phyloP scores from a whole-genome alignment of 2,888 invertebrate genomes.

The Microplitis deprimator region DNA sequence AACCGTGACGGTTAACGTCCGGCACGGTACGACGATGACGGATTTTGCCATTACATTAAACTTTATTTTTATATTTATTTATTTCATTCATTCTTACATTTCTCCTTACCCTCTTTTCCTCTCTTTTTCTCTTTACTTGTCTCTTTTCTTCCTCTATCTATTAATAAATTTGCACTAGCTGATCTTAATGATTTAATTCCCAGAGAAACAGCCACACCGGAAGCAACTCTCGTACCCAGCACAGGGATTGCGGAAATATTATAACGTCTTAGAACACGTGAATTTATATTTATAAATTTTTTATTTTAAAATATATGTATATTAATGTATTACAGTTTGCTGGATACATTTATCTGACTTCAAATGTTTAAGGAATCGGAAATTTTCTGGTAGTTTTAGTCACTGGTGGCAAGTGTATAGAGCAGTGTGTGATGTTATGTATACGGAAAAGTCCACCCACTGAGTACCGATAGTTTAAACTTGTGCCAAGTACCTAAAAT shows the following conservation, averaged over 20 bases:
- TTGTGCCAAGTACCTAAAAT: slow-evolving; percentile 48
- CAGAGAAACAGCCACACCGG: slow-evolving; percentile 29
- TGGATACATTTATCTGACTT: slow-evolving; percentile 2
- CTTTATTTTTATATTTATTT: slow-evolving; percentile 9
- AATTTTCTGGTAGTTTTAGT: background rate
- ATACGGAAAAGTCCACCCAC: slow-evolving; percentile 50
- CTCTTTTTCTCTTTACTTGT: background rate
- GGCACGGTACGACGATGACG: slow-evolving; percentile 48
- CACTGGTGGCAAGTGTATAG: background rate
- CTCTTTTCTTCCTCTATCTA: background rate
- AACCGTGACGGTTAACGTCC: slow-evolving; percentile 43
- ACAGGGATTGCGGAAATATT: slow-evolving; percentile 18
- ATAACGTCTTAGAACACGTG: background rate
- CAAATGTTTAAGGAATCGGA: background rate
- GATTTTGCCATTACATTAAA: slow-evolving; percentile 27
- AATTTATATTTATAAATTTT: background rate
- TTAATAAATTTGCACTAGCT: slow-evolving; percentile 20
- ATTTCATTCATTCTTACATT: background rate
- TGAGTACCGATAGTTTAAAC: slow-evolving; percentile 37
- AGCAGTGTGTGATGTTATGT: slow-evolving; percentile 21
- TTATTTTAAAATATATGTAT: background rate
- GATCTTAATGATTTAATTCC: slow-evolving; percentile 27
- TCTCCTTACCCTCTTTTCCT: background rate
- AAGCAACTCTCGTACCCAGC: slow-evolving; percentile 16
- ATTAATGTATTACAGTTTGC: background rate